Conservation (phyloP, 1,140 invertebrate genomes). For the Caenorhabditis inopinata region DNA sequence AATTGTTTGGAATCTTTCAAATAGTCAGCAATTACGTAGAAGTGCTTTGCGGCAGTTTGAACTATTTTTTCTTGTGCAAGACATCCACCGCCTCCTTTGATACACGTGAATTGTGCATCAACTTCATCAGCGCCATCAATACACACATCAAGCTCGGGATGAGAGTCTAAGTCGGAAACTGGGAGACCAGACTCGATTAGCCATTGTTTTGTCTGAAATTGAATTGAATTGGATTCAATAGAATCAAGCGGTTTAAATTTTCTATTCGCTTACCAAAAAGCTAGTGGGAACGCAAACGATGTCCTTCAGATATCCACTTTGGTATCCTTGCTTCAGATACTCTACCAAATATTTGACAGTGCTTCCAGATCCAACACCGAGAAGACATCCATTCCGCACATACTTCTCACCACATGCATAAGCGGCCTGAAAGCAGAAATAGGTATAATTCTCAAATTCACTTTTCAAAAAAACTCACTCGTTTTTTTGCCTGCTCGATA, state of each 20-base stretch:
- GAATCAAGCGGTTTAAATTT: too few relatives aligned
- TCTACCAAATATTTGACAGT: conserved; percentile 51
- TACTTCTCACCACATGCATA: conserved; percentile 47
- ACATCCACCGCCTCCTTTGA: conserved; percentile 54
- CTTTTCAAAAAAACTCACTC: not conserved
- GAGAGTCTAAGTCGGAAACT: conserved; percentile 47
- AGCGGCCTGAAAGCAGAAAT: conserved; percentile 34
- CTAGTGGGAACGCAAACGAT: conserved; percentile 37
- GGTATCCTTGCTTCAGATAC: conserved; percentile 40
- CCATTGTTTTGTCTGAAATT: conserved; percentile 50
- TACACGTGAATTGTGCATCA: conserved; percentile 46
- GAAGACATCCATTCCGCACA: conserved; percentile 39
- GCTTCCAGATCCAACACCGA: conserved; percentile 52
- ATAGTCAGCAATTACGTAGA: conserved; percentile 52
- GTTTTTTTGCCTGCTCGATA: conserved; percentile 42
- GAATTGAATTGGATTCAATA: not conserved
- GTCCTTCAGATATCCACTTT: conserved; percentile 26
- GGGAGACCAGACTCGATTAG: conserved; percentile 49
- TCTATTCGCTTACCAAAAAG: conserved; percentile 5
- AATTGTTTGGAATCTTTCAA: conserved; percentile 44
- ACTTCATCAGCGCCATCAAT: conserved; percentile 54
- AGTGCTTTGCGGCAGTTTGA: conserved; percentile 45
- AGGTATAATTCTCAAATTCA: too few relatives aligned
- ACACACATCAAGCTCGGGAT: conserved; percentile 51
- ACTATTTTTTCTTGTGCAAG: conserved; percentile 52